phyloP scores from a whole-genome alignment of 1,140 invertebrate species.

The Planococcus citri region DNA sequence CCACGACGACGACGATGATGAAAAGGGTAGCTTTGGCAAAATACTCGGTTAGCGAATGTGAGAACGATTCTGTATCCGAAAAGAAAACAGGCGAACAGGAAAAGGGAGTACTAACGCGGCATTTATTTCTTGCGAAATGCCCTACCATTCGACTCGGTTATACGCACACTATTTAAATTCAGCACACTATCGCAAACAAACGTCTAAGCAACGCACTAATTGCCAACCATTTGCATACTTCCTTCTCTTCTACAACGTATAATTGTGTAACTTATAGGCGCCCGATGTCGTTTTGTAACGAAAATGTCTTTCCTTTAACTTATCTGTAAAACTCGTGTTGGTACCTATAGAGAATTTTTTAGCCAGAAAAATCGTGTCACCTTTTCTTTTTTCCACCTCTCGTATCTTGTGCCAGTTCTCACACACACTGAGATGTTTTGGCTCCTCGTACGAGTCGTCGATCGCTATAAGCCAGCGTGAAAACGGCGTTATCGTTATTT shows the following conservation, averaged over 20 bases:
- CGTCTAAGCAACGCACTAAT: conserved; percentile 1
- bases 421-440: too few relatives aligned
- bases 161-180: conserved; percentile 5
- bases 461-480: neutral
- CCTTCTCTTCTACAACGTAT: neutral
- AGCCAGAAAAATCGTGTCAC: neutral
- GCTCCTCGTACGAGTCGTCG: too few relatives aligned
- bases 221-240: conserved; percentile 6
- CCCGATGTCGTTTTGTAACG: neutral
- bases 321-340: neutral
- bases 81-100: neutral
- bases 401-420: too few relatives aligned
- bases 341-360: too few relatives aligned
- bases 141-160: neutral
- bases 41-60: neutral
- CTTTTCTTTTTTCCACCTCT: neutral
- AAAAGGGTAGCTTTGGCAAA: too few relatives aligned
- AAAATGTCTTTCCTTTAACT: conserved; percentile 7
- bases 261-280: conserved; percentile 6
- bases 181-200: conserved; percentile 1
- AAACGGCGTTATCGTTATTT: conserved; percentile 7
- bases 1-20: neutral
- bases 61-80: neutral
- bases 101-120: neutral
- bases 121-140: neutral